Percentiles rank a stretch among this genome's conserved stretches.
These are phyloP conservation scores for Scolanthus callimorphus DNA, from an alignment of 92 coral and sea anemone species.

Conservation along the genomic window DNA sequence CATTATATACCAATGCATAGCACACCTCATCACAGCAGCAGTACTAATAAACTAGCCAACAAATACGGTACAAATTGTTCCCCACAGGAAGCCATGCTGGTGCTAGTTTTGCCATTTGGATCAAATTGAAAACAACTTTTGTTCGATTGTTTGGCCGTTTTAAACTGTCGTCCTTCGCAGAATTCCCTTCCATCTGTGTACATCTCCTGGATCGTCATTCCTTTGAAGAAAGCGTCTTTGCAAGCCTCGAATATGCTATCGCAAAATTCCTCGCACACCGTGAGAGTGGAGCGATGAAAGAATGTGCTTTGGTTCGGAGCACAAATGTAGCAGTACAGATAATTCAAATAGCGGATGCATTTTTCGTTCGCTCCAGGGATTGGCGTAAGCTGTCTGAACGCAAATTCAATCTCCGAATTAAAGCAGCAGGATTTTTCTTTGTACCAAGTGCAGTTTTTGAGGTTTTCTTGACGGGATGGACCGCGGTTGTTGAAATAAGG, in stretches of 20 bases:
- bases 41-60: too few relatives aligned
- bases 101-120: constrained; percentile 16
- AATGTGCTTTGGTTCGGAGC: constrained; percentile 95
- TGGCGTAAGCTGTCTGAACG: constrained; percentile 68
- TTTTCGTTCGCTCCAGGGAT: constrained; percentile 60
- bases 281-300: constrained; percentile 63
- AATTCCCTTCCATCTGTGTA: constrained; percentile 73
- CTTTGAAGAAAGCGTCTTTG: constrained; percentile 67
- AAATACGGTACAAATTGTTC: too few relatives aligned
- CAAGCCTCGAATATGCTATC: constrained; percentile 69
- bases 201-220: constrained; percentile 33
- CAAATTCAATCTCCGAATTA: constrained; percentile 73
- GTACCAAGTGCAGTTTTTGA: constrained; percentile 91
- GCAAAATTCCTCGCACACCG: constrained; percentile 92
- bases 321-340: constrained; percentile 91
- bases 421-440: constrained; percentile 87
- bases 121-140: constrained; percentile 63
- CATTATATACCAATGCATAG: too few relatives aligned
- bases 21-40: too few relatives aligned
- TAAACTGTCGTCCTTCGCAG: constrained; percentile 77
- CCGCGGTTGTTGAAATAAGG: constrained; percentile 96
- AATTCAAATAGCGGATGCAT: constrained; percentile 61
- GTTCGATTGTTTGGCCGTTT: constrained; percentile 34
- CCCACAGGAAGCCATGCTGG: too few relatives aligned
- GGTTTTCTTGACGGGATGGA: constrained; percentile 72